Evolutionary conservation across 2,888 invertebrate species (phyloP), one percentile per base, ranked within the genome.

Genomic region (Anarsia innoxiella): DNA sequence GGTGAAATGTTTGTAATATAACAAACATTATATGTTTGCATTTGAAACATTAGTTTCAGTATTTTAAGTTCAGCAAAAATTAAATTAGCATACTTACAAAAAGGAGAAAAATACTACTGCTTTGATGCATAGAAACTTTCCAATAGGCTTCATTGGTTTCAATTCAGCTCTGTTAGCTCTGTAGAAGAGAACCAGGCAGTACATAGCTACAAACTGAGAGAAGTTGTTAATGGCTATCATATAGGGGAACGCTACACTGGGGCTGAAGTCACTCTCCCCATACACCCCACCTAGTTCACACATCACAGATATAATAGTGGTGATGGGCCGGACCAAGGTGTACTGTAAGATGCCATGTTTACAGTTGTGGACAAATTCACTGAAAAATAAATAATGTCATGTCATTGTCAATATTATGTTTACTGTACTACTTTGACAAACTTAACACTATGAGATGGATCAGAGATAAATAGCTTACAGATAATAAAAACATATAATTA

Each of bases 91-190:
- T 50, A 90, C 95, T 93, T 89, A 97, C 97, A 97, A 97, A 82
- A 98, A 98, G 31, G 97, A 97, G 71, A 97, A 95, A 86, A 98
- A 98, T 13, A 98, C 96, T 37, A 98, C 97, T 49, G 96, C 95
- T 84, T 98, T 98, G 53, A 98, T 97, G 74, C 97, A 97, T 36
- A 98, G 86, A 82, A 98, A 97, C 78, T 98, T 98, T 31, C 95
- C 94, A 48, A 98, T 88, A 0, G 98, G 98, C 63, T 92, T 93
- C 93, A 98, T 96, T 3, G 97, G 96, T 53, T 90, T 89, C 31
- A 98, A 77, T 70, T 96, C 95, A 37, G 91, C 89, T 56, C 90
- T 89, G 68, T 94, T 96, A 2, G 96, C 96, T 71, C 89, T 90
- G 66, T 98, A 98, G 76, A 98, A 98, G 46, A 98, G 86, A 12